Evolutionary conservation across 2,797 vertebrate species (phyloP).

Genomic region (Silurus lanzhouensis): DNA sequence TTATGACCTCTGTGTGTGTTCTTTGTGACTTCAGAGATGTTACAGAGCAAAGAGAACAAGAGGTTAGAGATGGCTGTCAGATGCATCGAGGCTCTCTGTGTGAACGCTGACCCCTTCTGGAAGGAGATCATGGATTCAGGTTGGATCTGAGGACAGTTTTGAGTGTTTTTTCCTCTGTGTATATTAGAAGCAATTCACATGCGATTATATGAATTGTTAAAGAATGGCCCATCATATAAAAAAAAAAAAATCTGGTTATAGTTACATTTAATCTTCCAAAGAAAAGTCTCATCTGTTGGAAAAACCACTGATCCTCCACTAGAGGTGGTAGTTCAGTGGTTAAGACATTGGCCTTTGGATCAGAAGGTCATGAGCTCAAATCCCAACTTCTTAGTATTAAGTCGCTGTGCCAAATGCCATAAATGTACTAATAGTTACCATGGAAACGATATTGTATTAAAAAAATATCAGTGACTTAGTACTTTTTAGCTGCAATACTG

Average conservation of each 20-base stretch:
- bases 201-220: not conserved
- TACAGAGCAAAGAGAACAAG: conserved; percentile 62
- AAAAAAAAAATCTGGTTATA: not conserved
- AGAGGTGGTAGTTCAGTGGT: too few relatives aligned
- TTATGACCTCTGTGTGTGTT: not conserved
- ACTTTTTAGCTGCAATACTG: not conserved
- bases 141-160: conserved; percentile 41
- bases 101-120: conserved; percentile 70
- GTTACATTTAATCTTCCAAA: not conserved
- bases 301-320: too few relatives aligned
- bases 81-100: conserved; percentile 76
- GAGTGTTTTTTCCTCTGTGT: too few relatives aligned
- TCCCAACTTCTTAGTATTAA: not conserved
- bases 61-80: conserved; percentile 71
- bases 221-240: not conserved
- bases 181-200: not conserved
- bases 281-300: too few relatives aligned
- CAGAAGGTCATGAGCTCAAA: too few relatives aligned
- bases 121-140: conserved; percentile 73
- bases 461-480: not conserved
- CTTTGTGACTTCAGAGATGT: conserved; percentile 67
- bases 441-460: not conserved
- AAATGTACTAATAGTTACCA: not conserved
- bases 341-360: too few relatives aligned
- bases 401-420: not conserved